Conservation (phyloP, 2,113 vertebrate species). For the Rhinopomastus cyanomelas region DNA sequence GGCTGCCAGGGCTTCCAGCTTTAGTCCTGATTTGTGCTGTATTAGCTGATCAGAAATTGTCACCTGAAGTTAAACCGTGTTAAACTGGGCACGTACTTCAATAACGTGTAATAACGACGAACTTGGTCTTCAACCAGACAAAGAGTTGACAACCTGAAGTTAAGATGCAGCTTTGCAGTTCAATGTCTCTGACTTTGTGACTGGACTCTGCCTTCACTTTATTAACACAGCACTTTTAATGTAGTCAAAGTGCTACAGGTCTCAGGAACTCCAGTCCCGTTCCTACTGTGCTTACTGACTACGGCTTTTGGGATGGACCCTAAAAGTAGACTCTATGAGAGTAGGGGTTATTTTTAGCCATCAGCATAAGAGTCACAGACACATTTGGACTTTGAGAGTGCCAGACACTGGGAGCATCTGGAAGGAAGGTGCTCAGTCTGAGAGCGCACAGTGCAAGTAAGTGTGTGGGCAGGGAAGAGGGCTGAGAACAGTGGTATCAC, state of each 20-base stretch:
- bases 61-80: neutral
- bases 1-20: neutral
- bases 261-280: neutral
- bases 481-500: neutral
- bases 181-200: neutral
- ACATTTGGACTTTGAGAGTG: neutral
- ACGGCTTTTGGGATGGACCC: neutral
- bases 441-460: rapidly evolving
- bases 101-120: neutral
- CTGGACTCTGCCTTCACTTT: neutral
- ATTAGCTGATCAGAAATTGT: neutral
- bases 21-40: neutral
- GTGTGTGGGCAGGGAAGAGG: neutral
- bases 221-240: neutral
- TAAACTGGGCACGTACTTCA: neutral
- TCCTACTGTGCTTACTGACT: neutral
- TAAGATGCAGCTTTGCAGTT: neutral
- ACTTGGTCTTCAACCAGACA: neutral
- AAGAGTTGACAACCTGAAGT: neutral
- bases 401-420: neutral
- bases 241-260: neutral
- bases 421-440: neutral
- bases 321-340: neutral
- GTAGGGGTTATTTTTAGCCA: neutral
- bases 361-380: neutral